Percentiles rank a stretch among this genome's conserved stretches.
Conservation (phyloP, 2,797 vertebrate genomes). For the Glossophaga mutica region DNA sequence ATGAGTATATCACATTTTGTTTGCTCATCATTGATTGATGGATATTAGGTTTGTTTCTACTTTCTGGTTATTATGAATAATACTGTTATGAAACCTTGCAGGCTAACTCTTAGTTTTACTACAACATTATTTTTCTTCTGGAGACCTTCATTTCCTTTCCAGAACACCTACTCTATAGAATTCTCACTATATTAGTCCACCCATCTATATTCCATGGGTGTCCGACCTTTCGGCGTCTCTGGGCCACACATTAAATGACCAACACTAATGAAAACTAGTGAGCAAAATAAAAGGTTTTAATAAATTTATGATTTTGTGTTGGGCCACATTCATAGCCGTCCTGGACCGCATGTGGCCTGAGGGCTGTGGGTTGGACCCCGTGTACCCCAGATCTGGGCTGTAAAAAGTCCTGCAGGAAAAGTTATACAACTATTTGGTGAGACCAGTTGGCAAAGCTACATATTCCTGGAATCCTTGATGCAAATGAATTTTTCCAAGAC, state of each 20-base stretch:
- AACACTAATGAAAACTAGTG: too few species aligned
- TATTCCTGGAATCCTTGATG: neutral
- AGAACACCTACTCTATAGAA: neutral
- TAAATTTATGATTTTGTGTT: too few species aligned
- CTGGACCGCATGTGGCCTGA: too few species aligned
- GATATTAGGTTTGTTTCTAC: neutral
- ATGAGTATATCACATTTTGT: neutral
- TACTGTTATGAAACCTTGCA: neutral
- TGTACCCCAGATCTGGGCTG: neutral
- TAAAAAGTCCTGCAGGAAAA: neutral
- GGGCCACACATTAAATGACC: too few species aligned
- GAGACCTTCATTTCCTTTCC: neutral
- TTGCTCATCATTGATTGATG: neutral
- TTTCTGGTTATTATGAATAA: neutral
- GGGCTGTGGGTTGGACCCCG: too few species aligned
- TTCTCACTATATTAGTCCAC: neutral
- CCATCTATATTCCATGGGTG: neutral
- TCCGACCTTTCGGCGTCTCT: too few species aligned
- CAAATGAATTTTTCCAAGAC: neutral
- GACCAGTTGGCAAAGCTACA: neutral
- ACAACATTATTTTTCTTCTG: neutral
- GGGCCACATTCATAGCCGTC: too few species aligned
- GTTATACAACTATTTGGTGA: neutral
- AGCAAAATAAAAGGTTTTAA: too few species aligned
- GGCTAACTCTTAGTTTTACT: neutral